Conservation (phyloP, 1,140 invertebrate species). For the Caenorhabditis tropicalis region DNA sequence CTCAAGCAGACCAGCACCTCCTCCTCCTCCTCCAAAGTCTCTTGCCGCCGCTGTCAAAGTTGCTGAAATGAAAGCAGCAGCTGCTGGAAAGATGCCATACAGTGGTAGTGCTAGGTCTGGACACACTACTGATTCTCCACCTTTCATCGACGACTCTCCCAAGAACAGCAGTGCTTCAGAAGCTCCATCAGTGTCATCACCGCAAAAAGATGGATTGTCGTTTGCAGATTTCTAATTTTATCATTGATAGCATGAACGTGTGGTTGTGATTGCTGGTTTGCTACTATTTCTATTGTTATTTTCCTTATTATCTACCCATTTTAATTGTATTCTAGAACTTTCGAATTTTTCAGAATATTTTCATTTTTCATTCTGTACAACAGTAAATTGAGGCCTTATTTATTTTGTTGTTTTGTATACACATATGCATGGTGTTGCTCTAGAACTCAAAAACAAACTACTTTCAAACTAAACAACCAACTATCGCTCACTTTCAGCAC, state of each 20-base stretch:
- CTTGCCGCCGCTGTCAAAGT: slow-evolving; percentile 37
- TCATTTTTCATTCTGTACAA: neutral
- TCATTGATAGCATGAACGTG: neutral
- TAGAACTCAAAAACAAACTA: neutral
- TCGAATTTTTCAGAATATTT: neutral
- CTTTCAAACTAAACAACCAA: neutral
- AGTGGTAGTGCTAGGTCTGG: neutral
- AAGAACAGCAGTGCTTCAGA: slow-evolving; percentile 35
- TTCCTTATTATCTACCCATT: neutral
- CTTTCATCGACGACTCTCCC: slow-evolving; percentile 57
- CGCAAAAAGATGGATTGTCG: neutral
- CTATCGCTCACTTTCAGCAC: neutral
- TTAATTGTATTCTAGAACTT: neutral
- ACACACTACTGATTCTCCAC: slow-evolving; percentile 31
- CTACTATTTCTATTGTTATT: neutral
- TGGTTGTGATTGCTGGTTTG: slow-evolving; percentile 24
- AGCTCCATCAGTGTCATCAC: neutral
- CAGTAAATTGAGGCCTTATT: neutral
- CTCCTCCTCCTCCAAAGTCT: slow-evolving; percentile 52
- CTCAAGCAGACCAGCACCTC: neutral
- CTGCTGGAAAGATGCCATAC: neutral
- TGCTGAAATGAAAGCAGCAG: slow-evolving; percentile 38
- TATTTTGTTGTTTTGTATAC: neutral
- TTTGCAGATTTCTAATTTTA: neutral
- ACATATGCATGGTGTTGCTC: slow-evolving; percentile 1